Conservation (phyloP, 2,113 vertebrate species). For the Sinocyclocheilus rhinocerous region DNA sequence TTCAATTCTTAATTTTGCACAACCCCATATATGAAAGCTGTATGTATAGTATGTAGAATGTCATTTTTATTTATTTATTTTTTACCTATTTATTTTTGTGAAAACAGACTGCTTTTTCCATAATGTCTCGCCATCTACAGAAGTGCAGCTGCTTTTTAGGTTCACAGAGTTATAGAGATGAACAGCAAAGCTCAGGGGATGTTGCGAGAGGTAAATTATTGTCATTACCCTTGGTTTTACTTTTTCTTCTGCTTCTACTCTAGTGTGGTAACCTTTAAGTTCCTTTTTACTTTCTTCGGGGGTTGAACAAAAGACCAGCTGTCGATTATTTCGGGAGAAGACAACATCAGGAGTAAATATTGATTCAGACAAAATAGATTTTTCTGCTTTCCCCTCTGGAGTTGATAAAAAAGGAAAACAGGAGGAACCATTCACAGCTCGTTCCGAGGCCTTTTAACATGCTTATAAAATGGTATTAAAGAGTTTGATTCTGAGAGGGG, state of each 20-base stretch:
- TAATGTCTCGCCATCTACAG: conserved; percentile 26
- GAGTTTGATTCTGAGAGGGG: conserved; percentile 11
- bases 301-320: conserved; percentile 43
- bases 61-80: too few relatives aligned
- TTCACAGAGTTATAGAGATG: conserved; percentile 37
- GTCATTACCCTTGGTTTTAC: conserved; percentile 20
- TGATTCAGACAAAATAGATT: conserved; percentile 52
- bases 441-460: conserved; percentile 29
- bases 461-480: conserved; percentile 18
- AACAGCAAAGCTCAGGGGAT: conserved; percentile 38
- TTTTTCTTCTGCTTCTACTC: conserved; percentile 21
- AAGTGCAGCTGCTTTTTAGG: conserved; percentile 25
- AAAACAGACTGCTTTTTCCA: conserved; percentile 41
- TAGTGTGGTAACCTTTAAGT: conserved; percentile 43
- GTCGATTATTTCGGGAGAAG: conserved; percentile 39
- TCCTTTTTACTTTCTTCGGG: conserved; percentile 29
- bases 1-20: too few relatives aligned
- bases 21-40: too few relatives aligned
- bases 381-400: conserved; percentile 16
- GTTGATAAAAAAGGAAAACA: conserved; percentile 32
- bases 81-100: neutral
- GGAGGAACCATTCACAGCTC: conserved; percentile 20
- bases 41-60: too few relatives aligned
- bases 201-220: conserved; percentile 39
- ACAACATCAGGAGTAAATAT: conserved; percentile 38